Conservation (phyloP, 2,888 invertebrate species). For the Zhuqinia jingwanae region DNA sequence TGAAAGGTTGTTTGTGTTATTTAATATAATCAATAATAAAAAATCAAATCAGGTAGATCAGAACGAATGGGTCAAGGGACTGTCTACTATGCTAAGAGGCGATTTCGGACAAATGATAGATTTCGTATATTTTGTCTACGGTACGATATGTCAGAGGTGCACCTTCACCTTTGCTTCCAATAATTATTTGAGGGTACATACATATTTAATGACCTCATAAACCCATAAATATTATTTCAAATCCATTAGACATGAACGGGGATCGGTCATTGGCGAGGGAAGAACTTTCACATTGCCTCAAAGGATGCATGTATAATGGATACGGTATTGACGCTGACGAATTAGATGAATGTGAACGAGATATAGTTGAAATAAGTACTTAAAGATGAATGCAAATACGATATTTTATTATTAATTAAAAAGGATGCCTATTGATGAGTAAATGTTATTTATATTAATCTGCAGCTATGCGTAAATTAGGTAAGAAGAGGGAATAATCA, state of each 20-base stretch:
- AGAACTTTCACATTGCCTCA: slow-evolving; percentile 76
- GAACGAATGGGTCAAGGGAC: slow-evolving; percentile 71
- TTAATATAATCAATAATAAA: too few species aligned
- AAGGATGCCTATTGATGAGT: too few species aligned
- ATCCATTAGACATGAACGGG: slow-evolving; percentile 71
- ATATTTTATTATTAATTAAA: slow-evolving; percentile 23
- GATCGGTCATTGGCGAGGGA: slow-evolving; percentile 77
- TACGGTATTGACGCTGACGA: slow-evolving; percentile 77
- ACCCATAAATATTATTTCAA: too few species aligned
- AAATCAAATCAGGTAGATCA: slow-evolving; percentile 68
- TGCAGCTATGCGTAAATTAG: slow-evolving; percentile 58
- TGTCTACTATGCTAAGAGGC: slow-evolving; percentile 76
- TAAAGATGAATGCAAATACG: background rate
- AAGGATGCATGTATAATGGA: slow-evolving; percentile 76
- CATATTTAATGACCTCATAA: too few species aligned
- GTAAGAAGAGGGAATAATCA: too few species aligned
- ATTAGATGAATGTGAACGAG: slow-evolving; percentile 75
- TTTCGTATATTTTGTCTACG: slow-evolving; percentile 73
- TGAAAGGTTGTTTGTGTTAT: too few species aligned
- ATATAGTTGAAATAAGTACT: slow-evolving; percentile 76
- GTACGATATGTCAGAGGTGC: too few species aligned
- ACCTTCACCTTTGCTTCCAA: too few species aligned
- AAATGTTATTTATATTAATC: too few species aligned
- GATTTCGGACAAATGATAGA: slow-evolving; percentile 72
- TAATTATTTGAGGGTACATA: too few species aligned